phyloP scores from a whole-genome alignment of 1,140 invertebrate species.

The Paracyclopina nana region DNA sequence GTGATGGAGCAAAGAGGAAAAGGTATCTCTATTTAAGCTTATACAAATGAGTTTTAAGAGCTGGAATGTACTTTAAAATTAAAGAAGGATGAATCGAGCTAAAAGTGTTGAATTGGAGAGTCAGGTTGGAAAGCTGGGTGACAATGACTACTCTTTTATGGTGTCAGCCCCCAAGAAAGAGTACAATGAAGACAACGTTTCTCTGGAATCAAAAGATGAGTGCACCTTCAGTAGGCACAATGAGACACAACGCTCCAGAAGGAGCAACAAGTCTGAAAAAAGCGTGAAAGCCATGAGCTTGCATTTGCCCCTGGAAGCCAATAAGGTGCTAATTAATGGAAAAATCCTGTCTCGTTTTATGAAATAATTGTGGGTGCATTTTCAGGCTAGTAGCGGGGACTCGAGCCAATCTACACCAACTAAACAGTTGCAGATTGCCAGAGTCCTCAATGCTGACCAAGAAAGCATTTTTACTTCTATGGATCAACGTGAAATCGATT shows the following conservation, averaged over 20 bases:
- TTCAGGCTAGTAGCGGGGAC: constrained; percentile 4
- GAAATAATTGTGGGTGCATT: not conserved
- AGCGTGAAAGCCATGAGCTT: not conserved
- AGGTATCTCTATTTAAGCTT: not conserved
- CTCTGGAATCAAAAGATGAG: not conserved
- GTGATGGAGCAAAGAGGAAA: not conserved
- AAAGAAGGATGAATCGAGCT: not conserved
- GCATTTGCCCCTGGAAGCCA: not conserved
- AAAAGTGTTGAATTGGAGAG: not conserved
- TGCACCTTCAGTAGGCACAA: too few relatives aligned
- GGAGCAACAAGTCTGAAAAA: too few relatives aligned
- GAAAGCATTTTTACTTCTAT: not conserved
- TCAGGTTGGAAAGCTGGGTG: not conserved
- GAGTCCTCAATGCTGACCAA: not conserved
- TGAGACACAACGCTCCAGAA: too few relatives aligned
- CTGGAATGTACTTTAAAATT: too few relatives aligned
- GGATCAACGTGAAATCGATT: not conserved
- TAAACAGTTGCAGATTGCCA: not conserved
- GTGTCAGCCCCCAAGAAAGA: not conserved
- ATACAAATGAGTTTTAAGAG: not conserved
- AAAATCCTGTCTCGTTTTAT: not conserved
- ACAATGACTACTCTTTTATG: not conserved
- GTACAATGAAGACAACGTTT: not conserved
- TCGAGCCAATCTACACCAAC: constrained; percentile 4
- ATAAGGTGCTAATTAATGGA: not conserved